Percentiles rank a stretch among this genome's conserved stretches.
phyloP scores from a whole-genome alignment of 2,888 invertebrate species.

The Netelia fuscicornis region DNA sequence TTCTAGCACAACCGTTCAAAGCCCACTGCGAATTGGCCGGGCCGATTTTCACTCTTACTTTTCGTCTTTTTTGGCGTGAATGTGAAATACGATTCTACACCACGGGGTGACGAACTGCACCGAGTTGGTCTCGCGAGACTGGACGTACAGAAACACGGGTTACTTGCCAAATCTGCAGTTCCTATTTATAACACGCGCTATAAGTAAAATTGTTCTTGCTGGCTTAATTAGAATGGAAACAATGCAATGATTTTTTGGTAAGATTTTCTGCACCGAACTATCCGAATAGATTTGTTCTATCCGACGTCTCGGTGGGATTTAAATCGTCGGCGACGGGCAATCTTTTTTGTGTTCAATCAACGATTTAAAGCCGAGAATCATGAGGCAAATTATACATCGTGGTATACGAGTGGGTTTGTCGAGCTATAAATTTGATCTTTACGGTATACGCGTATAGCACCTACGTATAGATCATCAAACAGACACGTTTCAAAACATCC shows the following conservation, averaged over 20 bases:
- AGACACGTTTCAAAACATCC: slow-evolving; percentile 24
- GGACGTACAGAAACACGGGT: slow-evolving; percentile 49
- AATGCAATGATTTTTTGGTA: slow-evolving; percentile 18
- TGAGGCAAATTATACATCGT: neutral
- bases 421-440: neutral
- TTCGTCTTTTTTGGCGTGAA: slow-evolving; percentile 40
- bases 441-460: neutral
- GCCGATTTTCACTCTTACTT: neutral
- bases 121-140: slow-evolving; percentile 55
- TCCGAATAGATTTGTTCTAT: neutral
- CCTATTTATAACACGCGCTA: slow-evolving; percentile 54
- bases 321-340: slow-evolving; percentile 9
- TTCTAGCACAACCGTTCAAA: neutral
- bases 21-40: neutral
- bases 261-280: neutral
- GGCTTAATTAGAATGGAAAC: slow-evolving; percentile 43
- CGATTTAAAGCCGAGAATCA: slow-evolving; percentile 32
- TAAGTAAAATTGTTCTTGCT: slow-evolving; percentile 36
- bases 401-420: slow-evolving; percentile 1
- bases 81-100: slow-evolving; percentile 57
- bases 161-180: slow-evolving; percentile 58
- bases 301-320: slow-evolving; percentile 23
- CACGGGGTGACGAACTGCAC: slow-evolving; percentile 65
- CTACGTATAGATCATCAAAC: neutral
- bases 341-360: neutral